Conservation (phyloP, 2,888 invertebrate genomes). For the Idaea biselata region DNA sequence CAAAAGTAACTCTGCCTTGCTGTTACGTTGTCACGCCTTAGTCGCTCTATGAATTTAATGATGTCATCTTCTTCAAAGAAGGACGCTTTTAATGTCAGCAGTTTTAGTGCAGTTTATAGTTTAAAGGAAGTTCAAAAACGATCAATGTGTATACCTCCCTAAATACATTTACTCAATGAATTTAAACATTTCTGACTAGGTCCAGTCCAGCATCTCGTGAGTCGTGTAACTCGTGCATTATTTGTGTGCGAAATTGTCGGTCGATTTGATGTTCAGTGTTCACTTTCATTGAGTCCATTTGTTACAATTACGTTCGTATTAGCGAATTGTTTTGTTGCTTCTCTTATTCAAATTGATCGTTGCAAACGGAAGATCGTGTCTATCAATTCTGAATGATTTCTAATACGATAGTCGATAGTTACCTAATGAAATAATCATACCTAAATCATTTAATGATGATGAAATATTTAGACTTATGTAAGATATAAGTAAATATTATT, state of each 20-base stretch:
- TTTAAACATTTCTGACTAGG: too few species aligned
- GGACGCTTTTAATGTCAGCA: too few species aligned
- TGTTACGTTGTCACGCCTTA: too few species aligned
- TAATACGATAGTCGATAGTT: constrained; percentile 9
- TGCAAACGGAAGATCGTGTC: constrained; percentile 7
- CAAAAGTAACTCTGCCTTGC: too few species aligned
- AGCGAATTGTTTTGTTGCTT: constrained; percentile 35
- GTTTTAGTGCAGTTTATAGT: too few species aligned
- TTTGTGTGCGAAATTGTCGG: constrained; percentile 13
- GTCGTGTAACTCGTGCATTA: constrained; percentile 5
- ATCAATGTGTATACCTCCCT: too few species aligned
- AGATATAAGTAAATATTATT: not conserved
- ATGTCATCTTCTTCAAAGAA: too few species aligned
- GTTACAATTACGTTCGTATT: constrained; percentile 57
- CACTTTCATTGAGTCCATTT: constrained; percentile 63
- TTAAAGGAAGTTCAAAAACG: too few species aligned
- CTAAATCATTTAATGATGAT: not conserved
- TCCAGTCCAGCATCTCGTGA: not conserved
- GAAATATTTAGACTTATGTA: not conserved
- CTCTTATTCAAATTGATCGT: constrained; percentile 20
- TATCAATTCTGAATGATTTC: constrained; percentile 10
- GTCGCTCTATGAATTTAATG: too few species aligned
- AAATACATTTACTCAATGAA: too few species aligned
- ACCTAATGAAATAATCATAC: constrained; percentile 7
- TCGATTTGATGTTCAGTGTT: constrained; percentile 24